These are phyloP conservation scores for Troilus luridus DNA, from an alignment of 2,888 invertebrate genomes.

Conservation along the genomic window DNA sequence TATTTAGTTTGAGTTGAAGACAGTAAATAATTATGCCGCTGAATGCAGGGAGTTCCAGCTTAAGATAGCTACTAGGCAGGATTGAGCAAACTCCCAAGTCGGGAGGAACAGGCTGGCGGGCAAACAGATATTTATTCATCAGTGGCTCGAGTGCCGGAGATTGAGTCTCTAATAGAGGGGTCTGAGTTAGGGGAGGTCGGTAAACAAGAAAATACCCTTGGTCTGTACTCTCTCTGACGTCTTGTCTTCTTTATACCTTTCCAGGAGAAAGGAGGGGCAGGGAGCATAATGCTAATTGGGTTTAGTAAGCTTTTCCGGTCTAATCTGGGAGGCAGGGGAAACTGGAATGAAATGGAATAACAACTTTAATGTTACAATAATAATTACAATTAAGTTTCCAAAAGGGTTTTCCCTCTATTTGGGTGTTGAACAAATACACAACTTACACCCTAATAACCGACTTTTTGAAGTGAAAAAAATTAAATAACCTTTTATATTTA, in stretches of 20 bases:
- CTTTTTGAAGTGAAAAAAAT: neutral
- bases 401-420: neutral
- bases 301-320: neutral
- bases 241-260: conserved; percentile 31
- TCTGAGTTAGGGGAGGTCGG: conserved; percentile 24
- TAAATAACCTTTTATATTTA: no score
- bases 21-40: neutral
- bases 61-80: neutral
- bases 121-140: conserved; percentile 58
- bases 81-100: conserved; percentile 24
- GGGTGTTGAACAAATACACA: neutral
- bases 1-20: neutral
- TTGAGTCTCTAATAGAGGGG: conserved; percentile 35
- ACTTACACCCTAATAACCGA: neutral
- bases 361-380: neutral
- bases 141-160: conserved; percentile 45
- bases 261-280: neutral
- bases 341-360: neutral
- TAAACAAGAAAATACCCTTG: conserved; percentile 40
- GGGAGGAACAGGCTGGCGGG: neutral
- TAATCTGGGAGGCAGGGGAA: neutral
- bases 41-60: neutral
- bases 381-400: neutral
- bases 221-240: neutral
- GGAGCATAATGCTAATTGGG: conserved; percentile 5